Evolutionary conservation across 2,113 vertebrate species (phyloP).

Genomic region (Eretmochelys imbricata): DNA sequence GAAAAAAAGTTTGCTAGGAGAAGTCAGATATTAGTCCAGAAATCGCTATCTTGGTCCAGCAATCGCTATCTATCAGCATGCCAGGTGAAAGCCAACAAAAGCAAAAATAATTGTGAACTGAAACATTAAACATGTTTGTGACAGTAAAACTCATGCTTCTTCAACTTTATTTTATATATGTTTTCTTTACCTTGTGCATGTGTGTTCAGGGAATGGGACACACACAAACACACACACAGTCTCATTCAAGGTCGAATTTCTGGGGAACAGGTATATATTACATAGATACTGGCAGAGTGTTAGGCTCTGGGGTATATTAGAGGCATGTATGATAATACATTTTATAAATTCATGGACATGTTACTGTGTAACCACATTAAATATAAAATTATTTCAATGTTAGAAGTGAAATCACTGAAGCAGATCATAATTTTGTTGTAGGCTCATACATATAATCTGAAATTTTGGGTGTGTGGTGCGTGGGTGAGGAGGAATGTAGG

Average conservation of each 20-base stretch:
- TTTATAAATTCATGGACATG: background rate
- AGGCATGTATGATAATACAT: background rate
- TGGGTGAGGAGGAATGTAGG: background rate
- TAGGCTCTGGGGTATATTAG: background rate
- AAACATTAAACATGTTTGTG: background rate
- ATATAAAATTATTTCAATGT: background rate
- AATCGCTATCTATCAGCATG: background rate
- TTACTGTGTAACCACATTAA: background rate
- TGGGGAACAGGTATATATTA: background rate
- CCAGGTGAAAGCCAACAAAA: background rate
- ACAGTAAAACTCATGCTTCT: background rate
- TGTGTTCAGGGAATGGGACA: background rate
- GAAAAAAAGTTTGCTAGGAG: background rate
- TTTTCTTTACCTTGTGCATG: background rate
- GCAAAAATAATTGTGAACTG: background rate
- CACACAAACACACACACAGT: background rate
- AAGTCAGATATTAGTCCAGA: background rate
- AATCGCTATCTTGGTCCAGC: background rate
- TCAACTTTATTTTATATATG: background rate
- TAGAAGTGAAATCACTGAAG: background rate
- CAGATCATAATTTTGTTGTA: background rate
- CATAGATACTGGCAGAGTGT: background rate
- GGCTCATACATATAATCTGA: background rate
- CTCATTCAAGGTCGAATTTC: background rate
- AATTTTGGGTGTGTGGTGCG: background rate